A percentile compares a stretch with the other conserved stretches of the same genome.
Conservation (phyloP, 2,797 vertebrate species). For the Coracias cyanogaster region DNA sequence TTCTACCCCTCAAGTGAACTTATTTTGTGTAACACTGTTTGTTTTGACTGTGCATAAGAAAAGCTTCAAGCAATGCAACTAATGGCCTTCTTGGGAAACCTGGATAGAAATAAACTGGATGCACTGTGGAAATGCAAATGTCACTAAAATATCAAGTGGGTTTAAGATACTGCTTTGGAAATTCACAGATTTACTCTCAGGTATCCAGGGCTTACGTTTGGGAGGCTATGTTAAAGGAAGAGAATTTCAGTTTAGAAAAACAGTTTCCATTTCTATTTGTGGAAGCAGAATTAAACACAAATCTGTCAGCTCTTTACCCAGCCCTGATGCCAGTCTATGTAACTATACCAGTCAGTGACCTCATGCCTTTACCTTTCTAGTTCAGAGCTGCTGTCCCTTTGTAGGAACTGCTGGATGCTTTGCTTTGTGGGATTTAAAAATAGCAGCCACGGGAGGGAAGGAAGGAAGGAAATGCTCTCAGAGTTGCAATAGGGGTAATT, state of each 20-base stretch:
- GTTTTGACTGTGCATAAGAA: conserved; percentile 23
- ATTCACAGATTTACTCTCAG: conserved; percentile 5
- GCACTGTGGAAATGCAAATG: conserved; percentile 41
- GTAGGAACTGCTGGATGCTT: not conserved
- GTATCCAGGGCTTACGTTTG: not conserved
- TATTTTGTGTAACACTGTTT: not conserved
- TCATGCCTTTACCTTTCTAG: not conserved
- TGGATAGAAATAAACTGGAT: conserved; percentile 38
- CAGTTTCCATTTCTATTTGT: not conserved
- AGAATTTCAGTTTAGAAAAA: not conserved
- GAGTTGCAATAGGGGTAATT: not conserved
- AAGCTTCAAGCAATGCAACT: conserved; percentile 34
- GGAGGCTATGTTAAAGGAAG: not conserved
- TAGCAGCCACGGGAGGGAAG: not conserved
- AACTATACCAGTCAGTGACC: not conserved
- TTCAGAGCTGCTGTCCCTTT: not conserved
- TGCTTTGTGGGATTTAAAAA: not conserved
- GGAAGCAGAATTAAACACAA: not conserved
- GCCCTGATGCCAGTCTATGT: not conserved
- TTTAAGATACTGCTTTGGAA: not conserved
- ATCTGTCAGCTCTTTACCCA: not conserved
- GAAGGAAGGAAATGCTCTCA: not conserved
- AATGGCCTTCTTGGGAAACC: not conserved
- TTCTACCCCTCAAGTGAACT: not conserved
- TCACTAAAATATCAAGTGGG: not conserved